Percentiles rank a stretch among this genome's conserved stretches.
phyloP scores from a whole-genome alignment of 2,888 invertebrate species.

The Thumatha senex region DNA sequence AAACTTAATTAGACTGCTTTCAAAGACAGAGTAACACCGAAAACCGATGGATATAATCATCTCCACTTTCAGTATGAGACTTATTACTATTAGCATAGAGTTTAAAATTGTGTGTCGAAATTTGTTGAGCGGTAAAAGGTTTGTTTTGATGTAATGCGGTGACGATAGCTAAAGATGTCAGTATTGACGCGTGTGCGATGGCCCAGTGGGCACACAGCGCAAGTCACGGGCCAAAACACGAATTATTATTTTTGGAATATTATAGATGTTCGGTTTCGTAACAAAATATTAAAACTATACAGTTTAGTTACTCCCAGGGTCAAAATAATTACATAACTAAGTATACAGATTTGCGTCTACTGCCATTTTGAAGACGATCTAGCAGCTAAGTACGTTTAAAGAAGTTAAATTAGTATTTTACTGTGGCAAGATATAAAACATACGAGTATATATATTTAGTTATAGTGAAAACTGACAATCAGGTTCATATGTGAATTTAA shows the following conservation, averaged over 20 bases:
- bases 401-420: no score
- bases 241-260: conserved; percentile 70
- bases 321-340: no score
- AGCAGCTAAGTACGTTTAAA: no score
- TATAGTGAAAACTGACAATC: no score
- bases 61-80: conserved; percentile 17
- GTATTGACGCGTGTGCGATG: conserved; percentile 77
- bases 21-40: conserved; percentile 67
- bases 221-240: conserved; percentile 60
- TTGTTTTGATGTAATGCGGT: conserved; percentile 68
- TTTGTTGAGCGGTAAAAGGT: conserved; percentile 29
- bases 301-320: no score
- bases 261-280: conserved; percentile 48
- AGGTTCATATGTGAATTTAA: no score
- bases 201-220: conserved; percentile 51
- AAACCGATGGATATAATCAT: conserved; percentile 34
- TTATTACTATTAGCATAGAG: conserved; percentile 40
- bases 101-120: conserved; percentile 30
- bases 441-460: no score
- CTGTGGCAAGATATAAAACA: no score
- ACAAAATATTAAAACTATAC: conserved; percentile 19
- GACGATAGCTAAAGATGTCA: conserved; percentile 79
- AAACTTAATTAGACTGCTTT: conserved; percentile 81
- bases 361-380: no score
- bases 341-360: no score